These are phyloP conservation scores for Sialis lutaria DNA, from an alignment of 2,888 invertebrate species.

Conservation along the genomic window DNA sequence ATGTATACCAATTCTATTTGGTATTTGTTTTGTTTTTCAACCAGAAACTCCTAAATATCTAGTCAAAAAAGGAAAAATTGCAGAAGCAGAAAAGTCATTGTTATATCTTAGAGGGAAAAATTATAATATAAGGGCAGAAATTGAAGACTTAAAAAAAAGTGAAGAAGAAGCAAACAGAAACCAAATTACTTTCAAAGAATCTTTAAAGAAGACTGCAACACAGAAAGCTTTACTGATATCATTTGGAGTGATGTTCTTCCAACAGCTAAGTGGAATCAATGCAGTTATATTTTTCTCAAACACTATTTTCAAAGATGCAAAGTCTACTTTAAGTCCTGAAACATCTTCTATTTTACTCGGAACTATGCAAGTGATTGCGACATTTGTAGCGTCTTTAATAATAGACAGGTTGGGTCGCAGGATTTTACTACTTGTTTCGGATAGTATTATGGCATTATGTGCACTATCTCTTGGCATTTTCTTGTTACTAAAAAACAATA, in stretches of 20 bases:
- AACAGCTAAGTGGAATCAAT: slow-evolving; percentile 73
- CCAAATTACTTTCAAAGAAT: slow-evolving; percentile 33
- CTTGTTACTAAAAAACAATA: slow-evolving; percentile 34
- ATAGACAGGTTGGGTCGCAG: slow-evolving; percentile 71
- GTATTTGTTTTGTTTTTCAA: slow-evolving; percentile 57
- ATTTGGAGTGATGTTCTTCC: slow-evolving; percentile 73
- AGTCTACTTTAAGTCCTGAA: slow-evolving; percentile 35
- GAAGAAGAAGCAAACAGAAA: slow-evolving; percentile 33
- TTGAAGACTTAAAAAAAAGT: slow-evolving; percentile 38
- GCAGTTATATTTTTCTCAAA: slow-evolving; percentile 67
- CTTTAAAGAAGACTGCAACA: slow-evolving; percentile 42
- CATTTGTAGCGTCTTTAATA: slow-evolving; percentile 54
- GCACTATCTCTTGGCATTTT: slow-evolving; percentile 52
- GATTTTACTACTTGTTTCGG: slow-evolving; percentile 54
- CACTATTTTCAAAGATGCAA: slow-evolving; percentile 52
- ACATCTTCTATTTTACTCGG: slow-evolving; percentile 65
- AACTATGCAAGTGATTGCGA: slow-evolving; percentile 61
- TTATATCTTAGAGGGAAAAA: slow-evolving; percentile 53
- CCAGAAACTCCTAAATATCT: slow-evolving; percentile 61
- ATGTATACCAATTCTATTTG: slow-evolving; percentile 49
- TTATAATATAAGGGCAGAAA: slow-evolving; percentile 48
- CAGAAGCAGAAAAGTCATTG: slow-evolving; percentile 51
- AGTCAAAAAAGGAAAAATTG: slow-evolving; percentile 35
- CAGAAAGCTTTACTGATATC: slow-evolving; percentile 51
- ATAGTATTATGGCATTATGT: slow-evolving; percentile 49